Base-by-base conservation (phyloP, 2,113 vertebrate genomes). In the Brachirus orientalis region DNA sequence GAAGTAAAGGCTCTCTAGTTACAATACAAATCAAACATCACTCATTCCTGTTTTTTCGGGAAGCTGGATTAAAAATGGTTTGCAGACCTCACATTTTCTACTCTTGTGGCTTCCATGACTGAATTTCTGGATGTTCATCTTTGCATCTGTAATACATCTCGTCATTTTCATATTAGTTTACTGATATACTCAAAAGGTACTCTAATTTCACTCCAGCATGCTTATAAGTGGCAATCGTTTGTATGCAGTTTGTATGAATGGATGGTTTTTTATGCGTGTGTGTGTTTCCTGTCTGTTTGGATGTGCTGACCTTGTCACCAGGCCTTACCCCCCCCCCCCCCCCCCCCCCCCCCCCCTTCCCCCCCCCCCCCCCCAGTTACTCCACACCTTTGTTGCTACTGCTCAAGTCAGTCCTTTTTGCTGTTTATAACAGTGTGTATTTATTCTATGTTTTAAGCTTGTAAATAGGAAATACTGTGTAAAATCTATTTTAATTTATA, bases 401-500 rank as follows among this genome's bases (percentile, higher is more conserved):
- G 93, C 90, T 95, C 94, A 94, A 92, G 94, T 94, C 91, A 92
- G 92, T 95, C 94, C 92, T 91, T 88, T 89, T 94, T 96, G 94
- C 96, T 97, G 96, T 98, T 98, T 97, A 96, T 97, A 99, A 96
- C 95, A 91, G 88, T 97, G 86, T 96, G 94, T 98, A 99, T 98
- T 99, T 98, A 99, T 98, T 91, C 87, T 88, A 81, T 96, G 96
- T 89, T 84, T 94, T 90, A 89, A 77, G 83, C 87, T 83, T 98
- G 96, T 99, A 98, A 80, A 98, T 98, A 99, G 90, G 82, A 89
- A 96, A 95, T 97, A 96, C 95, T 83, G 95, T 98, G 94, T 98
- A 98, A 92, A 97, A 95, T 96, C 94, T 95, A 91, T 94, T 94
- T 98, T 98, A 97, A 98, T 98, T 98, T 98, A 98, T 98, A 98